Conservation (phyloP, 2,113 vertebrate species). For the Paramormyrops kingsleyae region DNA sequence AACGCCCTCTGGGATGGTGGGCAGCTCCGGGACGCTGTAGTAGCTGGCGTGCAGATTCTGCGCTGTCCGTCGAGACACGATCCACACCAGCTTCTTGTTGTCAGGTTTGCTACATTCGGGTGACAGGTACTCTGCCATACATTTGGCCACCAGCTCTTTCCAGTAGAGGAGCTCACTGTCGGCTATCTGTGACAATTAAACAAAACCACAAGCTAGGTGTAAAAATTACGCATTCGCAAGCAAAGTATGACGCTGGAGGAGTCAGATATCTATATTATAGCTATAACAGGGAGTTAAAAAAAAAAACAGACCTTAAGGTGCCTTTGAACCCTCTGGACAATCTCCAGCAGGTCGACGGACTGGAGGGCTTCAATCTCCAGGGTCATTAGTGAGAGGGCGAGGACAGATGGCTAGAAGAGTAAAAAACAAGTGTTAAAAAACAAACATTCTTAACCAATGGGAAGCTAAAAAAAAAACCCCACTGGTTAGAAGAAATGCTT, state of each 20-base stretch:
- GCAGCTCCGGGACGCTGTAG: conserved; percentile 82
- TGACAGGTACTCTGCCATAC: conserved; percentile 85
- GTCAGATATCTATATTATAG: neutral
- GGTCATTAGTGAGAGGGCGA: conserved; percentile 87
- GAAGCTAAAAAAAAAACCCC: neutral
- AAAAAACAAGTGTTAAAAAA: neutral
- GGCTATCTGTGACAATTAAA: conserved; percentile 66
- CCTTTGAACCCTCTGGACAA: conserved; percentile 77
- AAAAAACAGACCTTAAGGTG: conserved; percentile 73
- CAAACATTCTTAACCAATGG: neutral
- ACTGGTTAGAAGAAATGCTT: conserved; percentile 37
- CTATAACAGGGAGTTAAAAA: neutral
- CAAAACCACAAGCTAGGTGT: neutral
- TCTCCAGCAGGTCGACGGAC: conserved; percentile 80
- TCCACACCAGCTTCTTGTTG: conserved; percentile 88
- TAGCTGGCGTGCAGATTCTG: conserved; percentile 86
- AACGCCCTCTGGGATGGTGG: conserved; percentile 83
- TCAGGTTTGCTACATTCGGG: conserved; percentile 91
- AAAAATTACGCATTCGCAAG: neutral
- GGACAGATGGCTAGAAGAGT: conserved; percentile 75
- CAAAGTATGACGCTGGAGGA: neutral
- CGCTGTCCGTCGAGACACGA: conserved; percentile 87
- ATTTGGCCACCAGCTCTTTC: conserved; percentile 83
- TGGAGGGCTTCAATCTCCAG: conserved; percentile 80
- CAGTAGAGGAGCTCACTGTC: conserved; percentile 79